Evolutionary conservation across 2,888 invertebrate species (phyloP).

Genomic region (Thalpophila matura): DNA sequence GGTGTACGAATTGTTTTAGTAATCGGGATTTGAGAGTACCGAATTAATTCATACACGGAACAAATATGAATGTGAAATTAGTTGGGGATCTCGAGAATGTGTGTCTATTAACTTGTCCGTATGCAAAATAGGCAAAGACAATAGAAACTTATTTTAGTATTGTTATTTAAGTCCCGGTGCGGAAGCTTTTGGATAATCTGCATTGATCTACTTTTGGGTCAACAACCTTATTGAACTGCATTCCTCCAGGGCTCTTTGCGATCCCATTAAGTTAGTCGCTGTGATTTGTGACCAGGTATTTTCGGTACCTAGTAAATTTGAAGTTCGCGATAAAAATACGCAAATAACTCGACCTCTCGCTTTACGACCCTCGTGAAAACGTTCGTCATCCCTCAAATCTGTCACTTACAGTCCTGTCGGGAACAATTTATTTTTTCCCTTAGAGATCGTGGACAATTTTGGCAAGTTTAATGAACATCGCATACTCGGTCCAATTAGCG

Average conservation of each 20-base stretch:
- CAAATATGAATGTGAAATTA: slow-evolving; percentile 56
- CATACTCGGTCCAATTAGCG: slow-evolving; percentile 39
- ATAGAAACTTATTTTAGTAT: slow-evolving; percentile 28
- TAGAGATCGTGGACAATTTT: slow-evolving; percentile 50
- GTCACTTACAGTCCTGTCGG: slow-evolving; percentile 42
- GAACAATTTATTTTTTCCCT: slow-evolving; percentile 43
- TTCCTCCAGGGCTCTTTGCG: not conserved
- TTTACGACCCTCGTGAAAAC: slow-evolving; percentile 28
- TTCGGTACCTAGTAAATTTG: slow-evolving; percentile 8
- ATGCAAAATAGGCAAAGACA: slow-evolving; percentile 15
- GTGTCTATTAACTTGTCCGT: slow-evolving; percentile 23
- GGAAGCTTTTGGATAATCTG: not conserved
- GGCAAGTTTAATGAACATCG: slow-evolving; percentile 49
- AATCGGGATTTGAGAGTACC: slow-evolving; percentile 43
- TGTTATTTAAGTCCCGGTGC: slow-evolving; percentile 1
- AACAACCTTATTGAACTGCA: slow-evolving; percentile 31
- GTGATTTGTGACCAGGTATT: slow-evolving; percentile 16
- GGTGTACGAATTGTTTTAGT: slow-evolving; percentile 57
- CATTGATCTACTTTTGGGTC: slow-evolving; percentile 27
- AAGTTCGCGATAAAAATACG: slow-evolving; percentile 38
- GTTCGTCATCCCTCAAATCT: slow-evolving; percentile 43
- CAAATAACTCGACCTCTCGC: slow-evolving; percentile 18
- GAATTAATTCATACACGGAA: slow-evolving; percentile 56
- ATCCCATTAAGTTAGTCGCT: slow-evolving; percentile 22
- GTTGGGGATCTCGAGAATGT: slow-evolving; percentile 9